Evolutionary conservation across 1,140 invertebrate genomes (phyloP).

Genomic region (Sarcophaga bullata): DNA sequence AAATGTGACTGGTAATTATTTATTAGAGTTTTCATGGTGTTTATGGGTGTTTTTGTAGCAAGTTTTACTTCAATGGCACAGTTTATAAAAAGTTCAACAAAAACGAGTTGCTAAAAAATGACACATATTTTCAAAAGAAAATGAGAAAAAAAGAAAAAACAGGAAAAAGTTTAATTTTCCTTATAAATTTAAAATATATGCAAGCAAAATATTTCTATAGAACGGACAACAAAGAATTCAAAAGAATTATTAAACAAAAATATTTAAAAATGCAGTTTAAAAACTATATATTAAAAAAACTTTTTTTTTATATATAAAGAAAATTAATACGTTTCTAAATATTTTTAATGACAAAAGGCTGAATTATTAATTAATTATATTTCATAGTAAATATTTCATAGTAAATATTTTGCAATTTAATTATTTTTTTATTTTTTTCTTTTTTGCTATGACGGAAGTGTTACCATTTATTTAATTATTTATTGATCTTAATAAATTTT

Average conservation of each 20-base stretch:
- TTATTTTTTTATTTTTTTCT: neutral
- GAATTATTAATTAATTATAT: neutral
- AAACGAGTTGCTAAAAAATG: neutral
- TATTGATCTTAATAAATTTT: neutral
- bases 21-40: neutral
- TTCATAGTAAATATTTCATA: no score
- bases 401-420: neutral
- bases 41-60: neutral
- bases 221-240: no score
- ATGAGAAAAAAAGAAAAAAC: neutral
- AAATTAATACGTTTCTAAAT: no score
- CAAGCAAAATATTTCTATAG: no score
- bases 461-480: constrained; percentile 23
- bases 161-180: neutral
- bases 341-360: neutral
- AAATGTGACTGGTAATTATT: constrained; percentile 1
- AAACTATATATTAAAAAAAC: neutral
- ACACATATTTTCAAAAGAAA: neutral
- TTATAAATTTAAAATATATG: neutral
- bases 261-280: neutral
- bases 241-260: no score
- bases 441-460: neutral
- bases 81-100: neutral
- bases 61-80: neutral
- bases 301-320: neutral